These are phyloP conservation scores for Byasa hedistus DNA, from an alignment of 2,888 invertebrate genomes.

Conservation along the genomic window DNA sequence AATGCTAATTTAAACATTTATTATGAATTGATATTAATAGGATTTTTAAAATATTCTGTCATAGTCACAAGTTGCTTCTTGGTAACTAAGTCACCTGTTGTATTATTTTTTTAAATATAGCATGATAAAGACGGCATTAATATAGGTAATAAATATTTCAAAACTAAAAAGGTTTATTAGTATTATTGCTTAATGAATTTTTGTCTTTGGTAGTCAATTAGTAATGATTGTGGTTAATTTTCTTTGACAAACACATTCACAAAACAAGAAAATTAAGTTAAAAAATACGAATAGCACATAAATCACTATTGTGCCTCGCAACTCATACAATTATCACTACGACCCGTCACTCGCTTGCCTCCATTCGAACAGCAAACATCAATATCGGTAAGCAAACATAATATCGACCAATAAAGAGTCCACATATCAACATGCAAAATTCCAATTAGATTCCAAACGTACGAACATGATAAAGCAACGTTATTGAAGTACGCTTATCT, in stretches of 20 bases:
- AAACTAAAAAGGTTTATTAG: no score
- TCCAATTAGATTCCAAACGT: conserved; percentile 78
- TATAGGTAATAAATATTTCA: no score
- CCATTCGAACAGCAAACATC: conserved; percentile 69
- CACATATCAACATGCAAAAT: conserved; percentile 78
- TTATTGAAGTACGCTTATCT: conserved; percentile 77
- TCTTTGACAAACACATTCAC: no score
- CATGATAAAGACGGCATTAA: no score
- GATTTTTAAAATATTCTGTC: not conserved
- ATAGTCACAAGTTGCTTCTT: not conserved
- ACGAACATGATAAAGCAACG: conserved; percentile 76
- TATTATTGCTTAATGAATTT: no score
- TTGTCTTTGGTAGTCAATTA: no score
- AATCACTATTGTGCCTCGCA: conserved; percentile 13
- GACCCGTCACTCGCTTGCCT: conserved; percentile 44
- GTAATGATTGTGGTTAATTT: no score
- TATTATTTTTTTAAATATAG: no score
- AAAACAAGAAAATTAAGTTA: not conserved
- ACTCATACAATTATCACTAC: conserved; percentile 27
- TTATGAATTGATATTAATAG: conserved; percentile 39
- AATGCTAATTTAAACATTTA: conserved; percentile 73
- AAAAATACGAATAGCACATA: conserved; percentile 16
- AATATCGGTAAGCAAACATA: conserved; percentile 76
- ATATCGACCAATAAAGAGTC: conserved; percentile 77
- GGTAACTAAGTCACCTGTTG: not conserved